phyloP scores from a whole-genome alignment of 2,797 vertebrate species.

The Oreochromis mossambicus region DNA sequence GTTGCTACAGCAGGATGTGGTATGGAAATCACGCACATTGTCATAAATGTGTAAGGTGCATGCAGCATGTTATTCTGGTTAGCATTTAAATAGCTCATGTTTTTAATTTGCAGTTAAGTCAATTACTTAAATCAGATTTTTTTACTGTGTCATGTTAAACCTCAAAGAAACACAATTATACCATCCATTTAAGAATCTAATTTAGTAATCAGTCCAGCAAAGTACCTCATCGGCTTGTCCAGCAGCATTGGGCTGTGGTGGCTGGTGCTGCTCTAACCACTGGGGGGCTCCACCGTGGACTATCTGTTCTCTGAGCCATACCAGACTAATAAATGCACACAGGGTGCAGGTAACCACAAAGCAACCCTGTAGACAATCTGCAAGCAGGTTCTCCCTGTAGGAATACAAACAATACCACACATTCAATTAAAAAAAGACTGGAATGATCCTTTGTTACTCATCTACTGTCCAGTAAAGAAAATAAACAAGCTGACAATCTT shows the following conservation, averaged over 20 bases:
- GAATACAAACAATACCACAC: background rate
- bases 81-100: background rate
- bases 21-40: background rate
- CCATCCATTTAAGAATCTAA: background rate
- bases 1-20: background rate
- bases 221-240: conserved; percentile 90
- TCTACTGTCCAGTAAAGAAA: background rate
- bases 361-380: conserved; percentile 97
- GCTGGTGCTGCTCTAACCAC: conserved; percentile 94
- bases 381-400: conserved; percentile 93
- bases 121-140: background rate
- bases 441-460: background rate
- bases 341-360: conserved; percentile 98
- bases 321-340: conserved; percentile 97
- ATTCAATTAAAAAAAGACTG: background rate
- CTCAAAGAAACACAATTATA: background rate
- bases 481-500: background rate
- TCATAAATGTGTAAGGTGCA: background rate
- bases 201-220: background rate
- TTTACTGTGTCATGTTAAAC: background rate
- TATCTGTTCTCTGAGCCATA: conserved; percentile 98
- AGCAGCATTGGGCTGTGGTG: conserved; percentile 83
- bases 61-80: background rate
- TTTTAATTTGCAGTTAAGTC: background rate
- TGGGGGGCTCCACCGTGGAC: conserved; percentile 96